Conservation (phyloP, 2,113 vertebrate genomes). For the Opisthocomus hoazin region DNA sequence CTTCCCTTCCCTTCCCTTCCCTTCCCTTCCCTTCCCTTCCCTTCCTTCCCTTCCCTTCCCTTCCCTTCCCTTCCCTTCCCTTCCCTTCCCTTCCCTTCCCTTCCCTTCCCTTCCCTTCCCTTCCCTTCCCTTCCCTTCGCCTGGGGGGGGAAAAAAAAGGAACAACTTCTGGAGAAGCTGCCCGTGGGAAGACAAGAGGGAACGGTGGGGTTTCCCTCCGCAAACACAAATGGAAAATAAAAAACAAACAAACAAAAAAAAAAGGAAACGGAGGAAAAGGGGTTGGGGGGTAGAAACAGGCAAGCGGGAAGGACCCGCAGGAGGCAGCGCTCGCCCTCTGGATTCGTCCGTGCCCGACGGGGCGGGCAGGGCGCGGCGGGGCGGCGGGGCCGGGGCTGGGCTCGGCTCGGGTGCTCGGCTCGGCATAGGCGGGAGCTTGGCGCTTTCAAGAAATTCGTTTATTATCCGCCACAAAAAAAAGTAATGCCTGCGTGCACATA, state of each 20-base stretch:
- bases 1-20: not conserved
- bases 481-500: not conserved
- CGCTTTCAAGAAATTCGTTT: not conserved
- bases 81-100: not conserved
- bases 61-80: not conserved
- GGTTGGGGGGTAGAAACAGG: not conserved
- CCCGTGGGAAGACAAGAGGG: not conserved
- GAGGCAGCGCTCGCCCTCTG: not conserved
- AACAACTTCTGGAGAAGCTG: not conserved
- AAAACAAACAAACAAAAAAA: too few relatives aligned
- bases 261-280: accelerated
- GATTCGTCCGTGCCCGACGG: accelerated
- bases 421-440: not conserved
- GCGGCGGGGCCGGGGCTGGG: too few relatives aligned
- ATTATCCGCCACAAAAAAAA: not conserved
- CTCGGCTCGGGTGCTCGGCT: not conserved
- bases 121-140: not conserved
- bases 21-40: not conserved
- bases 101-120: not conserved
- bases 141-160: too few relatives aligned
- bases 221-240: not conserved
- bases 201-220: not conserved
- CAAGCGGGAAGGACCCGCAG: not conserved
- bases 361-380: not conserved
- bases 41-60: not conserved